Conservation (phyloP, 2,797 vertebrate genomes). For the Syngnathus rostellatus region DNA sequence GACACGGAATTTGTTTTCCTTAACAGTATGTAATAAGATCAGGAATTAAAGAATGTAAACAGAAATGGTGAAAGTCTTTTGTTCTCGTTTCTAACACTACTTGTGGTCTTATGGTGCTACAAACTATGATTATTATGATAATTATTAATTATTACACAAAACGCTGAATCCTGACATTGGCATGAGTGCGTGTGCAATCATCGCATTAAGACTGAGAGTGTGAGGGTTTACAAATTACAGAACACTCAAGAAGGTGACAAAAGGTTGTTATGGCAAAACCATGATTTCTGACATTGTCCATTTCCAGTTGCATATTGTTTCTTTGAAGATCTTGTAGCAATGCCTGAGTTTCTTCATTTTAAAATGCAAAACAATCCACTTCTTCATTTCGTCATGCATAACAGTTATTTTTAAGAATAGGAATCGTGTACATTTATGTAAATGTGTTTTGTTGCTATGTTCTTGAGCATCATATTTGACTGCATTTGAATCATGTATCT, state of each 20-base stretch:
- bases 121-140: neutral
- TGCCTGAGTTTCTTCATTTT: neutral
- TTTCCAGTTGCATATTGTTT: neutral
- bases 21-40: neutral
- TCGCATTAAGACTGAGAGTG: neutral
- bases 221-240: neutral
- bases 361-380: neutral
- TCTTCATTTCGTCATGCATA: neutral
- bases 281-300: neutral
- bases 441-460: conserved; percentile 44
- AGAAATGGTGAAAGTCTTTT: neutral
- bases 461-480: conserved; percentile 33
- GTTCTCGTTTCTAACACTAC: neutral
- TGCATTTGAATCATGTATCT: conserved; percentile 37
- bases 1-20: neutral
- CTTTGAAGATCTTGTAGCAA: neutral
- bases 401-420: conserved; percentile 9
- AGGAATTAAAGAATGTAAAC: neutral
- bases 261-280: neutral
- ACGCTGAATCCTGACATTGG: neutral
- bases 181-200: neutral
- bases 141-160: neutral
- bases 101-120: neutral
- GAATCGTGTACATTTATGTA: conserved; percentile 50
- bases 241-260: neutral